Base-by-base conservation (phyloP, 2,888 invertebrate species). In the Quadriops clusia region DNA sequence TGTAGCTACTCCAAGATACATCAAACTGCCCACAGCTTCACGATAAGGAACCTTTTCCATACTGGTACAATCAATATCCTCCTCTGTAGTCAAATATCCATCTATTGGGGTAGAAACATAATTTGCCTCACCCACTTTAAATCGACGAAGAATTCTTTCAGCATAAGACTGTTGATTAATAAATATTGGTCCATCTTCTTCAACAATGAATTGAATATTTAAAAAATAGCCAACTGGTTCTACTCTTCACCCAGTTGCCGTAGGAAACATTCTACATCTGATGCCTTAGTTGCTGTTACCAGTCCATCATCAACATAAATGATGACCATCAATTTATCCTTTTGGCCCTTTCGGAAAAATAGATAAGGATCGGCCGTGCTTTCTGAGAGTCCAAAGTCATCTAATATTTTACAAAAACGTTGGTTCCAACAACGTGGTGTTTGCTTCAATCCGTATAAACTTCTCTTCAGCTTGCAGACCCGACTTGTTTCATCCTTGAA, bases 1-100 rank as follows among this genome's bases (percentile, higher is more conserved):
- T 13, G 34, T 32, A 7, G 34, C 33, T 18, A 28, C 33, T 5
- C 41, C 33, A n/a, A 34, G 21, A 34, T 41, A 45, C 24, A 45
- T 33, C 11, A 45, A 28, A 10, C 22, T 29, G 5, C 29, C 29
- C 9, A 46, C 40, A 6, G 38, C 40, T 29, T 45, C 36, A 8
- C 42, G 34, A 30, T 43, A 45, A 11, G 44, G 41, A 9, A 35
- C 17, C n/a, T n/a, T 17, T 17, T 7, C 4, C 6, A n/a, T 6
- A 6, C 7, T 11, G 10, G 9, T 3, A 10, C 20, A 13, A 3
- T 9, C n/a, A n/a, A n/a, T n/a, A 6, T 17, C 17, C 12, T 28
- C n/a, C n/a, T n/a, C n/a, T n/a, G n/a, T n/a, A n/a, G n/a, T n/a
- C n/a, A n/a, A 11, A 21, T n/a, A n/a, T n/a, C n/a, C n/a, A n/a